Conservation (phyloP, 2,113 vertebrate genomes). For the Mustelus asterias region DNA sequence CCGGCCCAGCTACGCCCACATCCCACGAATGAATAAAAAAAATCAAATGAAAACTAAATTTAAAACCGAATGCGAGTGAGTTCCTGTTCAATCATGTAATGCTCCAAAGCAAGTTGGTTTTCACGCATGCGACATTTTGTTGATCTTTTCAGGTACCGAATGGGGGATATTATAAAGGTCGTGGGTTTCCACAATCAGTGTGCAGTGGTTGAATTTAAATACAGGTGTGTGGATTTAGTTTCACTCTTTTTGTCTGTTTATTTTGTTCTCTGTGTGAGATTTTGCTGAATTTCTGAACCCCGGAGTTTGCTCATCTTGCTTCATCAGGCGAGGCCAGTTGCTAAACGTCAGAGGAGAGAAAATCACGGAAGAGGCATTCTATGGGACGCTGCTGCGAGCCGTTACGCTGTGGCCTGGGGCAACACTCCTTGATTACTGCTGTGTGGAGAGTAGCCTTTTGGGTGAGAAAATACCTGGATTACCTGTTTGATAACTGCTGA, state of each 20-base stretch:
- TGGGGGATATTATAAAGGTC: slow-evolving; percentile 75
- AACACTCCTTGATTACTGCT: slow-evolving; percentile 74
- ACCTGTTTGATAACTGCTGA: neutral
- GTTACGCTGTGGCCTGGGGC: slow-evolving; percentile 73
- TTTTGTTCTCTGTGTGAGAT: neutral
- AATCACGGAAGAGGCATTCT: slow-evolving; percentile 67
- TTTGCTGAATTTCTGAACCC: neutral
- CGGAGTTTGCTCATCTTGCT: neutral
- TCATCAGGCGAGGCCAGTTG: slow-evolving; percentile 62
- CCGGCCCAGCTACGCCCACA: too few species aligned
- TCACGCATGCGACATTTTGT: neutral
- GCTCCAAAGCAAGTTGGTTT: neutral
- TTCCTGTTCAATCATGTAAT: neutral
- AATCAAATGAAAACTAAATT: neutral
- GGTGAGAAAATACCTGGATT: slow-evolving; percentile 56
- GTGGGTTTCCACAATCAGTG: slow-evolving; percentile 71
- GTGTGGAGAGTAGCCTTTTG: slow-evolving; percentile 74
- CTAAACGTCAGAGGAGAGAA: slow-evolving; percentile 78
- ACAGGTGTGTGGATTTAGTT: slow-evolving; percentile 58
- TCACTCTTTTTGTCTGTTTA: neutral
- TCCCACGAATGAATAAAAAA: too few species aligned
- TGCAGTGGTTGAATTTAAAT: slow-evolving; percentile 69
- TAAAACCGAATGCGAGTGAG: neutral
- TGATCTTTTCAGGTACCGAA: slow-evolving; percentile 57
- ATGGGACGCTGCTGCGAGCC: slow-evolving; percentile 55